Percentiles rank a stretch among this genome's conserved stretches.
Evolutionary conservation across 2,113 vertebrate genomes (phyloP).

Genomic region (Rhinichthys klamathensis): DNA sequence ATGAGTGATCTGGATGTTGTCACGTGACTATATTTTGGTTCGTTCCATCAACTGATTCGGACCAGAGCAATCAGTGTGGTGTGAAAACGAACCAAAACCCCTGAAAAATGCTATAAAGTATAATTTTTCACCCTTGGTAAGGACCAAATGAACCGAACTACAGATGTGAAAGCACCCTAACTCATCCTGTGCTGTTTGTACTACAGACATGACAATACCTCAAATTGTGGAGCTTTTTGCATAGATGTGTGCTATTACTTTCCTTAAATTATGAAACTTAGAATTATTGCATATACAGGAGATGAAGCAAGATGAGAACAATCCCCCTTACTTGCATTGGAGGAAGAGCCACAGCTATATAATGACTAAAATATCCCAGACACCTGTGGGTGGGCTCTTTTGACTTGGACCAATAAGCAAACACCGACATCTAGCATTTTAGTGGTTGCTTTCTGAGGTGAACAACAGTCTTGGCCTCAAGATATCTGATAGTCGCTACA

Average conservation of each 20-base stretch:
- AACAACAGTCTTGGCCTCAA: background rate
- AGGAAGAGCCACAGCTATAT: background rate
- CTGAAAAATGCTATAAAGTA: no score
- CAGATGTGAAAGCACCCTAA: no score
- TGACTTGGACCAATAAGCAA: slow-evolving; percentile 8
- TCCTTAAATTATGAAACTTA: background rate
- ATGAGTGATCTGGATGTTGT: no score
- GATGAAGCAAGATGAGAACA: background rate
- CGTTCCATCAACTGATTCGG: no score
- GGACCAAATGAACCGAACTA: no score
- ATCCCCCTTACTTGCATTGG: background rate
- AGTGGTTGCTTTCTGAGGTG: background rate
- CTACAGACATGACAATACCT: background rate
- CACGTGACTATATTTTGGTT: no score
- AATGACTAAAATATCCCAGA: background rate
- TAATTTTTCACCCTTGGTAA: no score
- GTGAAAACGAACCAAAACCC: no score
- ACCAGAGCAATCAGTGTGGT: no score
- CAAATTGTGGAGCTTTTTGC: background rate
- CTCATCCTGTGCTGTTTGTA: background rate
- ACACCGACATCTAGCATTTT: background rate
- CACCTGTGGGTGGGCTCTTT: background rate
- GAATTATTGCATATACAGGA: background rate
- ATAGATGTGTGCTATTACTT: background rate
- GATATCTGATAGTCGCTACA: no score